Base-by-base conservation (phyloP, 1,140 invertebrate species). In the Aphis gossypii region DNA sequence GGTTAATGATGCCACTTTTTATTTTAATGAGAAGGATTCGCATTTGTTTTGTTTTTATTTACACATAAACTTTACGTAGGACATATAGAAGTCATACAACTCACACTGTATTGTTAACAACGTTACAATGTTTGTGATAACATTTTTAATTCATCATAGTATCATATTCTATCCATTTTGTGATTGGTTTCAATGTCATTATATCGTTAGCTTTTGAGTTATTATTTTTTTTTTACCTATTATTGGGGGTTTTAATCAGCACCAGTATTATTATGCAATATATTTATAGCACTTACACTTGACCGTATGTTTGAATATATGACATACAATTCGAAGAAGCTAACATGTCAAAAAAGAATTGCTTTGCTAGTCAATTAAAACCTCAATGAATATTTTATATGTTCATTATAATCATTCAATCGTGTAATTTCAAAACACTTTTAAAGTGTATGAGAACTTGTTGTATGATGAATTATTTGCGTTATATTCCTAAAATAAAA, bases 1-100 rank as follows among this genome's bases (percentile, higher is more conserved):
- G 38, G 8, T 60, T 90, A 41, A 60, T 90, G 54, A 89, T 60
- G 89, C 21, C 35, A 89, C 87, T 89, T 89, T 48, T 89, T 89
- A 89, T 89, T 54, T 89, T 89, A 89, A 89, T 35, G 87, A 89
- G 87, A 54, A 38, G 20, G 11, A 54, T 89, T 88, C 18, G 46
- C n/a, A 88, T 18, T 88, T n/a, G 46, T 88, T 48, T 44, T 84
- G 41, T 44, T 38, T 82, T 35, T 82, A 35, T 82, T 82, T 35
- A 14, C 21, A 38, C 76, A 38, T 21, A 35, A 82, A 82, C 14
- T 5, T 82, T 82, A 38, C 7, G 6, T 5, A 18, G n/a, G n/a
- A 82, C 76, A 35, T 76, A 38, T 2, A 82, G 76, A 82, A 35
- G 20, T 38, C 7, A 5, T 30, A 76, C 6, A 8, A 60, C 7